Evolutionary conservation across 2,888 invertebrate species (phyloP).

Genomic region (Eupithecia tripunctaria): DNA sequence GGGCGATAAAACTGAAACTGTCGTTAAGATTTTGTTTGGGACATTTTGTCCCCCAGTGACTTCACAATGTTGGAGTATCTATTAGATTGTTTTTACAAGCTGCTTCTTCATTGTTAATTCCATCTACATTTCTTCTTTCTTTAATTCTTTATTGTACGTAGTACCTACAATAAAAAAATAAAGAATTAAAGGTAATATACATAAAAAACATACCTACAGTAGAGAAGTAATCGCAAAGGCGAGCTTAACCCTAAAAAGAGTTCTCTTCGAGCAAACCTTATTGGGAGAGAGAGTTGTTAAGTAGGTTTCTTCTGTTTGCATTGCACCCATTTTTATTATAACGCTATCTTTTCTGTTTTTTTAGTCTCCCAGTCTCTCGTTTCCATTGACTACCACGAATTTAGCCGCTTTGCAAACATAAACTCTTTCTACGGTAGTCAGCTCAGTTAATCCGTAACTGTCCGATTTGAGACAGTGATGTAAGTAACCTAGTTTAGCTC

Average conservation of each 20-base stretch:
- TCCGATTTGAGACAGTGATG: constrained; percentile 3
- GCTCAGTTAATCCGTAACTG: constrained; percentile 8
- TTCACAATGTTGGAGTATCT: neutral
- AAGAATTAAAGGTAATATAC: too few species aligned
- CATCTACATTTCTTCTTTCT: neutral
- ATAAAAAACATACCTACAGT: too few species aligned
- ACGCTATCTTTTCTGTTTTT: neutral
- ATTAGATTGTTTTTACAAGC: neutral
- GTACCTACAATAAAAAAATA: too few species aligned
- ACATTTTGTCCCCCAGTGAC: neutral
- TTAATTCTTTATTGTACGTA: too few species aligned
- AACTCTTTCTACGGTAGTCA: neutral
- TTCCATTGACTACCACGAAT: neutral
- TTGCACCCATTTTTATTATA: neutral
- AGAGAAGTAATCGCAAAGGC: too few species aligned
- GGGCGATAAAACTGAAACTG: constrained; percentile 27
- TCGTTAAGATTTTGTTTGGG: constrained; percentile 20
- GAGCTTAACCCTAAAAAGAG: too few species aligned
- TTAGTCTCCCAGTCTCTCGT: too few species aligned
- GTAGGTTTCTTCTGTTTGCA: too few species aligned
- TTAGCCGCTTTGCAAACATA: neutral
- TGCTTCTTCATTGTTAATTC: neutral
- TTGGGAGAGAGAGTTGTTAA: too few species aligned
- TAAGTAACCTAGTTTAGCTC: constrained; percentile 6
- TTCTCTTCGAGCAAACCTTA: too few species aligned